Evolutionary conservation across 1,140 invertebrate genomes (phyloP).

Genomic region (Agrilus planipennis): DNA sequence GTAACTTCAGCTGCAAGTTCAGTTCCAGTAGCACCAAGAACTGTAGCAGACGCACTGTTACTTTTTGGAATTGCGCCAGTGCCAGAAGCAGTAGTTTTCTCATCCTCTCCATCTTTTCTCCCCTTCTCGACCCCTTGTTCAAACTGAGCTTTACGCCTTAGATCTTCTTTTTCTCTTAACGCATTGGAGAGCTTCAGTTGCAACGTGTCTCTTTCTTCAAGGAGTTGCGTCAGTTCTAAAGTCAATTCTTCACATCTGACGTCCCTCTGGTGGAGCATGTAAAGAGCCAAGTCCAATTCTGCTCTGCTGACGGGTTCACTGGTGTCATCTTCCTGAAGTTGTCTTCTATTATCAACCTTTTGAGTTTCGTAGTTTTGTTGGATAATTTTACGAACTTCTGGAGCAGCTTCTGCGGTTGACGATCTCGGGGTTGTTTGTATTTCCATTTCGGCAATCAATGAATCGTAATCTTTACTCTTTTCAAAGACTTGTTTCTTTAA

Average conservation of each 20-base stretch:
- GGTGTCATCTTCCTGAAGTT: slow-evolving; percentile 6
- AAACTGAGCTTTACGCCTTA: slow-evolving; percentile 30
- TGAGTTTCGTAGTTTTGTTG: background rate
- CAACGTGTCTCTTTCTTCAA: slow-evolving; percentile 74
- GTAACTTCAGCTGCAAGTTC: slow-evolving; percentile 21
- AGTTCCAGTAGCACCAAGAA: slow-evolving; percentile 17
- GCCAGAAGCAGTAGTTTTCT: background rate
- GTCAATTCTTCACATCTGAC: slow-evolving; percentile 81
- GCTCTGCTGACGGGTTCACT: slow-evolving; percentile 34
- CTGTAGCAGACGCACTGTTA: slow-evolving; percentile 13
- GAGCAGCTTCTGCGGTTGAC: background rate
- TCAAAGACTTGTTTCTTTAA: slow-evolving; percentile 50
- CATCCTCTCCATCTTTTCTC: background rate
- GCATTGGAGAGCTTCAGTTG: slow-evolving; percentile 71
- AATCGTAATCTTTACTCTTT: slow-evolving; percentile 44
- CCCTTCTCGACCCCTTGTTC: slow-evolving; percentile 16
- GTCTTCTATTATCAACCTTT: slow-evolving; percentile 1
- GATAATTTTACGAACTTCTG: background rate
- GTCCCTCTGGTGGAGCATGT: slow-evolving; percentile 78
- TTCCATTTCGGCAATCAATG: slow-evolving; percentile 31
- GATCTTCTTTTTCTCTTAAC: slow-evolving; percentile 56
- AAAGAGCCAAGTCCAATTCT: slow-evolving; percentile 70
- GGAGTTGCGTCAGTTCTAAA: slow-evolving; percentile 65
- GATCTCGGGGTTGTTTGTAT: background rate
- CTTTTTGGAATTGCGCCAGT: slow-evolving; percentile 9